Evolutionary conservation across 2,113 vertebrate species (phyloP).

Genomic region (Pseudorhombus dupliciocellatus): DNA sequence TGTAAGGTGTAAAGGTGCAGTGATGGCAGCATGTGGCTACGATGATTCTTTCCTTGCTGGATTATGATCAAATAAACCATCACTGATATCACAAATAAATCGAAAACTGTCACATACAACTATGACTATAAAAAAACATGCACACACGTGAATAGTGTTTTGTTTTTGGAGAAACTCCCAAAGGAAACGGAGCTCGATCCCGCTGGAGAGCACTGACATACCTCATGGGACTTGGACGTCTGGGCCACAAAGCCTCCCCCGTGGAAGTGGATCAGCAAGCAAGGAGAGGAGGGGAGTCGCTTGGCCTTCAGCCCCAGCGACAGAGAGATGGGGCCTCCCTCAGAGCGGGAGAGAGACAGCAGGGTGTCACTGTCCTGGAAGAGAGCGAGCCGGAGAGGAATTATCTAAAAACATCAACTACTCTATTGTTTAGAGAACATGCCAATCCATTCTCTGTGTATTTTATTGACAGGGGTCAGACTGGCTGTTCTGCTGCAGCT

Average conservation of each 20-base stretch:
- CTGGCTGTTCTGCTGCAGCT: conserved; percentile 42
- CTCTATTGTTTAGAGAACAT: neutral
- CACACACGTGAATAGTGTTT: neutral
- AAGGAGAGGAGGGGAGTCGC: conserved; percentile 79
- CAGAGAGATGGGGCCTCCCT: conserved; percentile 81
- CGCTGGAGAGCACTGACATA: conserved; percentile 31
- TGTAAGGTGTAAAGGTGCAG: neutral
- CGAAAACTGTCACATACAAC: neutral
- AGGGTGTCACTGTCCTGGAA: conserved; percentile 87
- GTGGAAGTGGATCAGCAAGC: conserved; percentile 88
- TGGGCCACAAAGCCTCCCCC: conserved; percentile 93
- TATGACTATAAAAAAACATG: neutral
- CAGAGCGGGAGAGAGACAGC: conserved; percentile 79
- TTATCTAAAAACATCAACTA: neutral
- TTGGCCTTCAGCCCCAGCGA: conserved; percentile 83
- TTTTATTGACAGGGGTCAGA: conserved; percentile 26
- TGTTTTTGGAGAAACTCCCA: neutral
- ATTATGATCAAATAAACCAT: neutral
- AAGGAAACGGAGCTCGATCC: neutral
- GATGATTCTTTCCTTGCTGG: neutral
- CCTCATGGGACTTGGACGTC: conserved; percentile 93
- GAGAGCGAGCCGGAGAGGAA: neutral
- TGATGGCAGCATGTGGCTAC: neutral
- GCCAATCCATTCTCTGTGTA: conserved; percentile 23
- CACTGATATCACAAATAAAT: neutral